Evolutionary conservation across 2,113 vertebrate species (phyloP).

Genomic region (Megatriorchis doriae): DNA sequence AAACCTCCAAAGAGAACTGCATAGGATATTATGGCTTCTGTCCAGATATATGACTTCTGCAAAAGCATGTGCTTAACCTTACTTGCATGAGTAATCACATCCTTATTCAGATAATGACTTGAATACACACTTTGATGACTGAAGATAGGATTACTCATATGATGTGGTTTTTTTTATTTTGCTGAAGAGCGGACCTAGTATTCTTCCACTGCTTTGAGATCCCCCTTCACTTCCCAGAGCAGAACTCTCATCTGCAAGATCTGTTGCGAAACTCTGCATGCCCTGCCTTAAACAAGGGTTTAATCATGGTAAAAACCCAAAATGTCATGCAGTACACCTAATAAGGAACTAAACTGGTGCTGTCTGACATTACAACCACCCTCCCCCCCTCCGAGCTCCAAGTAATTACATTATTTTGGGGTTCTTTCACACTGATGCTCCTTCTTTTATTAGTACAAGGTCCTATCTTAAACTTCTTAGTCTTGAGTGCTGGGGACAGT

Average conservation of each 20-base stretch:
- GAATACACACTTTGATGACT: neutral
- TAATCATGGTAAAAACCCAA: neutral
- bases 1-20: neutral
- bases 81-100: slow-evolving; percentile 11
- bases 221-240: neutral
- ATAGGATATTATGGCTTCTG: neutral
- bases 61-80: slow-evolving; percentile 12
- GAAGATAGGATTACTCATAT: slow-evolving; percentile 10
- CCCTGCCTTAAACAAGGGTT: neutral
- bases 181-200: slow-evolving; percentile 4
- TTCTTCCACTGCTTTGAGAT: slow-evolving; percentile 23
- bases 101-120: neutral
- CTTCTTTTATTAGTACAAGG: neutral
- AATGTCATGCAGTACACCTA: neutral
- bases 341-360: neutral
- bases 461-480: neutral
- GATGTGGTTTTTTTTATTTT: slow-evolving; percentile 2
- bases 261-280: neutral
- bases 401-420: neutral
- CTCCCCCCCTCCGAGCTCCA: neutral
- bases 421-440: neutral
- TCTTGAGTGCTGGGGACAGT: neutral
- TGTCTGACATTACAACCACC: neutral
- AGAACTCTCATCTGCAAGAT: neutral
- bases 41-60: neutral